A percentile compares a stretch with the other conserved stretches of the same genome.
Conservation (phyloP, 1,140 invertebrate genomes). For the Drosophila quadrilineata region DNA sequence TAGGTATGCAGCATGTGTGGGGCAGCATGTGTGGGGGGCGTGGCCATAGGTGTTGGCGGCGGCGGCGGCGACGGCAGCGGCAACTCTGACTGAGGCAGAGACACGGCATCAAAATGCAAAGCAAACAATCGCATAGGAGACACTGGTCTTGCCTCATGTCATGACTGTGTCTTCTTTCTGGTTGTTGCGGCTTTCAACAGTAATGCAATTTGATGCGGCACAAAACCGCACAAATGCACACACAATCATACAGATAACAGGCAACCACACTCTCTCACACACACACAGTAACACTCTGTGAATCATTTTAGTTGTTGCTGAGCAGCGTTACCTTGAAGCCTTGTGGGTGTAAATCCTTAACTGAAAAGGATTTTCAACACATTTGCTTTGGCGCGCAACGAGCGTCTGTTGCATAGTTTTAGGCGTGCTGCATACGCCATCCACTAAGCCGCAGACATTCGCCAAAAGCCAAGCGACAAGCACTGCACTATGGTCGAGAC, state of each 20-base stretch:
- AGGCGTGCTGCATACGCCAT: conserved; percentile 50
- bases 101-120: conserved; percentile 54
- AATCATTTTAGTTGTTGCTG: conserved; percentile 20
- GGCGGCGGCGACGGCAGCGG: conserved; percentile 8
- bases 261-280: not conserved
- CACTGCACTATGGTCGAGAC: too few species aligned
- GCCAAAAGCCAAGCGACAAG: too few species aligned
- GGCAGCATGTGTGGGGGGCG: not conserved
- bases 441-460: conserved; percentile 36
- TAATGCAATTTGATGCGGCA: conserved; percentile 74
- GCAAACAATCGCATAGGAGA: conserved; percentile 57
- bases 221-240: conserved; percentile 59
- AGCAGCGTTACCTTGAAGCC: conserved; percentile 40
- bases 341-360: conserved; percentile 51
- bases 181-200: conserved; percentile 57
- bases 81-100: too few species aligned
- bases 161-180: conserved; percentile 34
- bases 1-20: conserved; percentile 5
- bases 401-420: conserved; percentile 59
- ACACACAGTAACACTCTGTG: not conserved
- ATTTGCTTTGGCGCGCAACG: conserved; percentile 42
- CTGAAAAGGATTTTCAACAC: conserved; percentile 69
- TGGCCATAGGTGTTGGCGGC: conserved; percentile 14
- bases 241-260: not conserved
- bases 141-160: conserved; percentile 4